These are phyloP conservation scores for Arbacia lixula DNA, from an alignment of 53 echinoderm and acorn worm genomes.

Conservation along the genomic window DNA sequence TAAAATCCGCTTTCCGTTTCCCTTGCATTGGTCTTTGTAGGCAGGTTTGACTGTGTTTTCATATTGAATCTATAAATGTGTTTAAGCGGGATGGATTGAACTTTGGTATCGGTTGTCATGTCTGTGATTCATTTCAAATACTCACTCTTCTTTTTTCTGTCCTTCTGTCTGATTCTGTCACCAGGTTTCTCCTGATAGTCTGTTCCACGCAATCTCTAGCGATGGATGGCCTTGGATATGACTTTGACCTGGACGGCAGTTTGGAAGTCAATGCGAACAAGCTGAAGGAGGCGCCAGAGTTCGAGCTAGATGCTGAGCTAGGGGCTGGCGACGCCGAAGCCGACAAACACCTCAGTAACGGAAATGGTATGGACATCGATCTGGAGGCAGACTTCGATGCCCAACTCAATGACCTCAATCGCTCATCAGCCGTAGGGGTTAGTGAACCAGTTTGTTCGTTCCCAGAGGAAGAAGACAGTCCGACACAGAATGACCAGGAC, in stretches of 20 bases:
- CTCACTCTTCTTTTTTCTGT: too few relatives aligned
- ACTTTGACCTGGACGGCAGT: constrained; percentile 6
- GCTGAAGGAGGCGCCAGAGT: constrained; percentile 5
- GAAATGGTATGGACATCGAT: constrained; percentile 38
- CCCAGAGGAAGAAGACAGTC: constrained; percentile 1
- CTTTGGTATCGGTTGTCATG: too few relatives aligned
- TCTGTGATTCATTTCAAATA: too few relatives aligned
- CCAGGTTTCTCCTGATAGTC: too few relatives aligned
- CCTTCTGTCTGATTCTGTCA: too few relatives aligned
- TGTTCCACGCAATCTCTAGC: too few relatives aligned
- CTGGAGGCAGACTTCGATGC: constrained; percentile 23
- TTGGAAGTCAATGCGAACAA: constrained; percentile 12
- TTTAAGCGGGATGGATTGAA: too few relatives aligned
- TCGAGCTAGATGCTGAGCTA: background rate
- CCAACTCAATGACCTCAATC: constrained; percentile 43
- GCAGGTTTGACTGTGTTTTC: too few relatives aligned
- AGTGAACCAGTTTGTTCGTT: constrained; percentile 16
- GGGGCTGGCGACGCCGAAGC: background rate
- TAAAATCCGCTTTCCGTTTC: too few relatives aligned
- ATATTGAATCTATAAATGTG: too few relatives aligned
- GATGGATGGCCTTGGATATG: constrained; percentile 10
- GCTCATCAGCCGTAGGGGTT: constrained; percentile 1
- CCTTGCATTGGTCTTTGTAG: too few relatives aligned
- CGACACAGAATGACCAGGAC: constrained; percentile 8
- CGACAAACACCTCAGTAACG: background rate